Evolutionary conservation across 37 sponge, comb jelly and placozoan species (phyloP).

Genomic region (Cladorhizidae sp.): DNA sequence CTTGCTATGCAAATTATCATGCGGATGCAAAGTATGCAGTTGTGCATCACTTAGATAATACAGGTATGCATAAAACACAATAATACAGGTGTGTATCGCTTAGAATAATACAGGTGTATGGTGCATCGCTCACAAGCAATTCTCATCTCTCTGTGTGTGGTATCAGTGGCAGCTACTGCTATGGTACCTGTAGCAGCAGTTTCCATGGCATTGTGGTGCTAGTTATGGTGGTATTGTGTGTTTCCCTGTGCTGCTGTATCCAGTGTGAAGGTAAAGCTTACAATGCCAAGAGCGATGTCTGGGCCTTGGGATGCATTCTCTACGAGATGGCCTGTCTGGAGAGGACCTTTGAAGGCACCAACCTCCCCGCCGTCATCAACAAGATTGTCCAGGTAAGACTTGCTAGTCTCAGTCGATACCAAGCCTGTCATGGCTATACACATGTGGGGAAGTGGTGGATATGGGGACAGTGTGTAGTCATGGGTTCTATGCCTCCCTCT

Average conservation of each 20-base stretch:
- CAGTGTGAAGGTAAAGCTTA: conserved; percentile 96
- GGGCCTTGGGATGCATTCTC: conserved; percentile 72
- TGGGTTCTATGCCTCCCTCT: no score
- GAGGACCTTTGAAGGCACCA: conserved; percentile 94
- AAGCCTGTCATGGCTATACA: not conserved
- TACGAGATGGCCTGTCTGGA: conserved; percentile 79
- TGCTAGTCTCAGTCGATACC: not conserved
- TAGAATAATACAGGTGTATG: no score
- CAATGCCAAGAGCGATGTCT: conserved; percentile 82
- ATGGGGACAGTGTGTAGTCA: no score
- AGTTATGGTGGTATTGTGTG: not conserved
- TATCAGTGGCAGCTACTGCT: no score
- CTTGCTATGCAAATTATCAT: no score
- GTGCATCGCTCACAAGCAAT: no score
- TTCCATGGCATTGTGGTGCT: not conserved
- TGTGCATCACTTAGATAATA: no score
- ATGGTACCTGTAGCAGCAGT: not conserved
- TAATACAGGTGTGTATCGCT: no score
- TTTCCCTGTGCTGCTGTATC: no score
- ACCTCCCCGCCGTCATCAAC: conserved; percentile 91
- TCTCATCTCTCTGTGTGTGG: not conserved
- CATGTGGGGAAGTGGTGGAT: not conserved
- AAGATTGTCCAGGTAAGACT: conserved; percentile 91
- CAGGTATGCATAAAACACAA: no score
- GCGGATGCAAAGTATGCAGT: no score